Conservation (phyloP, 2,797 vertebrate genomes). For the Cuculus canorus region DNA sequence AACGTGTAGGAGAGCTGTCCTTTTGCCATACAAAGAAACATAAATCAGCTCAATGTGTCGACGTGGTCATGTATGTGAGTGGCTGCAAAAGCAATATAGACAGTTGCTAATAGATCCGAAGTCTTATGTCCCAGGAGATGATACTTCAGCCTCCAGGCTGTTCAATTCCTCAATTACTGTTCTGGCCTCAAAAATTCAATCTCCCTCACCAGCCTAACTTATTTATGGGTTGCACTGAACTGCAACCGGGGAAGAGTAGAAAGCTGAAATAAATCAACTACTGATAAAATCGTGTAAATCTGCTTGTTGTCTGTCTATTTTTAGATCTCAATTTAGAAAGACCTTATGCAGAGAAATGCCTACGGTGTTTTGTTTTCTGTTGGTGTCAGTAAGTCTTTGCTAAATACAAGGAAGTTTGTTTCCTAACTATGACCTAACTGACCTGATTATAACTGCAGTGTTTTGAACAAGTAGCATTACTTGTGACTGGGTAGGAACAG, state of each 20-base stretch:
- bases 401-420: neutral
- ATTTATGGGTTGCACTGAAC: constrained; percentile 49
- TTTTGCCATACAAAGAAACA: neutral
- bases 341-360: neutral
- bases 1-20: fast-evolving
- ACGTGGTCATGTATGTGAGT: neutral
- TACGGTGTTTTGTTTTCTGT: neutral
- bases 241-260: constrained; percentile 3
- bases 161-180: constrained; percentile 46
- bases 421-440: neutral
- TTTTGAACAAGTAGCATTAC: neutral
- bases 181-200: constrained; percentile 59
- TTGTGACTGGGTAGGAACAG: neutral
- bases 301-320: neutral
- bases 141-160: constrained; percentile 2
- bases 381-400: neutral
- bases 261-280: constrained; percentile 25
- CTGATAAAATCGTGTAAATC: constrained; percentile 35
- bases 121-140: neutral
- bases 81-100: constrained; percentile 22
- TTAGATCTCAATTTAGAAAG: constrained; percentile 2
- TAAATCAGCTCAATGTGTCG: neutral
- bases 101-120: constrained; percentile 8
- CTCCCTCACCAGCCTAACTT: constrained; percentile 32
- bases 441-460: neutral